Evolutionary conservation across 2,113 vertebrate species (phyloP).

Genomic region (Sisor rabdophorus): DNA sequence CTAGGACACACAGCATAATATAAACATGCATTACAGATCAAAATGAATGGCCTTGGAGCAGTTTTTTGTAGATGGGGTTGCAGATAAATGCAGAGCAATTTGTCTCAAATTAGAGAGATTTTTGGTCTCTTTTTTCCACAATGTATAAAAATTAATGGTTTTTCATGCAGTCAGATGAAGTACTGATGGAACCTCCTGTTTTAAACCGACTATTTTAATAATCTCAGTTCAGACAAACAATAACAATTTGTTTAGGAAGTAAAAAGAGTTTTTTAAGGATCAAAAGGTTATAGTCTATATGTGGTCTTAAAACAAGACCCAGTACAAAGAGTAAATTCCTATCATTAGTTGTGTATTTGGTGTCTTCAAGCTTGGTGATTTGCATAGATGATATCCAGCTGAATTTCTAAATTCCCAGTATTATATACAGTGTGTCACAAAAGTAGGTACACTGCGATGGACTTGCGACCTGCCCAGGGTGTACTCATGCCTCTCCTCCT

Average conservation of each 20-base stretch:
- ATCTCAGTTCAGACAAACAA: background rate
- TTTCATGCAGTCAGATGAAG: conserved; percentile 2
- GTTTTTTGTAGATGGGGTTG: conserved; percentile 26
- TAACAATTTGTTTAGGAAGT: background rate
- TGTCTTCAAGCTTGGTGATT: background rate
- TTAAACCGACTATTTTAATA: background rate
- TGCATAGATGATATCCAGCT: background rate
- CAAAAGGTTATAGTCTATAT: background rate
- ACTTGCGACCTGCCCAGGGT: no score
- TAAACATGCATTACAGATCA: conserved; percentile 34
- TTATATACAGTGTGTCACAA: no score
- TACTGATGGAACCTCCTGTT: background rate
- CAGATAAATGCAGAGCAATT: conserved; percentile 39
- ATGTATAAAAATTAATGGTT: background rate
- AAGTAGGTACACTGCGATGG: no score
- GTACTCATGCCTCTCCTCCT: no score
- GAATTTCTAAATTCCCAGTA: background rate
- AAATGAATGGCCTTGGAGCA: conserved; percentile 44
- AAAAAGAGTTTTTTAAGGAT: background rate
- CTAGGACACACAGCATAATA: conserved; percentile 29
- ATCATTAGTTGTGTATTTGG: background rate
- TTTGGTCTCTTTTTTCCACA: conserved; percentile 14
- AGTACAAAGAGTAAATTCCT: background rate
- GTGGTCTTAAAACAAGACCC: background rate
- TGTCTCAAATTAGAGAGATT: conserved; percentile 42